These are phyloP conservation scores for Sesia bembeciformis DNA, from an alignment of 2,888 invertebrate genomes.

Conservation along the genomic window DNA sequence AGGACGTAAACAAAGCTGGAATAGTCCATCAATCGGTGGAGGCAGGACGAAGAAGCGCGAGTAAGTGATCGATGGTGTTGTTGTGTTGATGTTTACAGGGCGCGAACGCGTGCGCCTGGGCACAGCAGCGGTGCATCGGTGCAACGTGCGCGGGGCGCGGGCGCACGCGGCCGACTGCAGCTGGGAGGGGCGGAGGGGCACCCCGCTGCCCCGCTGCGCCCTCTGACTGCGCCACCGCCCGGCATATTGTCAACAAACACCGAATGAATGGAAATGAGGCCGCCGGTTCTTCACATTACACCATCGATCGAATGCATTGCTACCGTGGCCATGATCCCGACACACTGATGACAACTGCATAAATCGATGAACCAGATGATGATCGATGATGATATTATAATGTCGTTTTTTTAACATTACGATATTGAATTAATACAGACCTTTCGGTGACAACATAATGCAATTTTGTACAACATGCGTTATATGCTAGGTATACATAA, in stretches of 20 bases:
- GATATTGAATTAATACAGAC: too few species aligned
- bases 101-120: constrained; percentile 7
- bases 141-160: constrained; percentile 38
- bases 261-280: constrained; percentile 61
- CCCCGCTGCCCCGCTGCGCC: constrained; percentile 27
- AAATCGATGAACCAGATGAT: background rate
- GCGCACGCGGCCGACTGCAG: constrained; percentile 48
- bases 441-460: too few species aligned
- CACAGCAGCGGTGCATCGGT: constrained; percentile 20
- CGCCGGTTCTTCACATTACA: constrained; percentile 23
- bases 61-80: constrained; percentile 3
- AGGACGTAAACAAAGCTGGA: constrained; percentile 2
- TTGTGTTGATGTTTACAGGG: constrained; percentile 39
- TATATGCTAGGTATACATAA: too few species aligned
- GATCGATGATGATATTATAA: too few species aligned
- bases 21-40: too few species aligned
- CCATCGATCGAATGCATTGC: constrained; percentile 23
- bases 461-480: too few species aligned
- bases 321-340: constrained; percentile 11
- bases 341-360: constrained; percentile 2
- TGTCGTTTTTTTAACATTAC: too few species aligned
- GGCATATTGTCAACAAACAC: constrained; percentile 58
- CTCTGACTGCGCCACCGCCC: constrained; percentile 42
- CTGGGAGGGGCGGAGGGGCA: constrained; percentile 14
- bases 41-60: background rate